Evolutionary conservation across 2,888 invertebrate species (phyloP), one percentile per base, ranked within the genome.

Genomic region (Machimus rusticus): DNA sequence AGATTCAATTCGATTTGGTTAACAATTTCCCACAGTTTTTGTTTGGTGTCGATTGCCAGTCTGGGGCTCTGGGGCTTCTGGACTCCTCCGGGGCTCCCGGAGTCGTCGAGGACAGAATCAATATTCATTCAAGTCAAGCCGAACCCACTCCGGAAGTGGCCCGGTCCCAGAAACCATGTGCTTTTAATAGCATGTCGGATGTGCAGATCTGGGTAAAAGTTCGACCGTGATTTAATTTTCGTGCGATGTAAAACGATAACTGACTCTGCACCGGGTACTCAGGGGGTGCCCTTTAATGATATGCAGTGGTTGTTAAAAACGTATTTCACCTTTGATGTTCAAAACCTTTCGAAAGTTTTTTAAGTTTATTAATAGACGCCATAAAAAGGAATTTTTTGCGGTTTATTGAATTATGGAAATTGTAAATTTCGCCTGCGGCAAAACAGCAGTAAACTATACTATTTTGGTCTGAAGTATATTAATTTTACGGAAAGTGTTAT

Each of bases 1-100:
- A 77, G 77, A 77, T 77, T 77, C 78, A 39, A 78, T 78, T 78
- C 3, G 78, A 78, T 78, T 78, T 78, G 78, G 78, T 78, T 78
- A 78, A 39, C 46, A 78, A 78, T 78, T 78, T 43, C 43, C 23
- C 43, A 19, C 23, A 39, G n/a, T 78, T 78, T 78, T 78, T 78
- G 78, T 78, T 78, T 78, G 19, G 78, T 78, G 43, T 43, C 19
- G 78, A 39, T 78, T 39, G 43, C 78, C 39, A 23, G 78, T 43
- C 16, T 14, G 78, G 78, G 43, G 39, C 34, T 34, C 34, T 34
- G 39, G 39, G 12, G 12, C 39, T 39, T 1, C 39, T 39, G n/a
- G 39, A 0, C 23, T n/a, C n/a, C 8, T 43, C 78, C 43, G 78
- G 78, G 39, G 8, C 37, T 12, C 8, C 39, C 0, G 12, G 1